These are phyloP conservation scores for Anguilla obscura DNA, from an alignment of 2,797 vertebrate genomes.

Conservation along the genomic window DNA sequence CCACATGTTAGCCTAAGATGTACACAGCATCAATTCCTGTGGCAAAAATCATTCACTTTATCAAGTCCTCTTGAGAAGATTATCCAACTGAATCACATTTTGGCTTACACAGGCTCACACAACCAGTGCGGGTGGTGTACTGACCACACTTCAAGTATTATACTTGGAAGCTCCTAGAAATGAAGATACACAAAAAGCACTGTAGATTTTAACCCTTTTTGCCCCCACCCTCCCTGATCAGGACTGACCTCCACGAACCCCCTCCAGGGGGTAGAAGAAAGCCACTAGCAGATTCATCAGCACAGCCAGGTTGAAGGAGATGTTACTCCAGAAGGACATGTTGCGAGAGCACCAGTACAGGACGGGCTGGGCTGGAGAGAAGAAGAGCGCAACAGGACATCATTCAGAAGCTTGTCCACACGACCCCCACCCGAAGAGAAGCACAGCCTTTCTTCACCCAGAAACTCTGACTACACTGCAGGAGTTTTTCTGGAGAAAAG, in stretches of 20 bases:
- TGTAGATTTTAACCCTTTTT: background rate
- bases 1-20: background rate
- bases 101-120: background rate
- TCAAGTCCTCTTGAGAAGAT: background rate
- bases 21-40: background rate
- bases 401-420: background rate
- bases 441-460: background rate
- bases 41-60: background rate
- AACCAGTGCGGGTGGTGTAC: background rate
- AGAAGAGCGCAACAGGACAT: background rate
- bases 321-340: slow-evolving; percentile 99
- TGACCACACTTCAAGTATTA: background rate
- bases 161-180: background rate
- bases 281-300: slow-evolving; percentile 98
- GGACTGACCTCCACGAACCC: slow-evolving; percentile 85
- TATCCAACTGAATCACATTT: background rate
- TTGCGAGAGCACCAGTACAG: slow-evolving; percentile 98
- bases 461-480: background rate
- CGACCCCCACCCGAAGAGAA: background rate
- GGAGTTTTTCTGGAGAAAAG: background rate
- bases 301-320: slow-evolving; percentile 97
- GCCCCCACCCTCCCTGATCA: background rate
- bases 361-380: slow-evolving; percentile 86
- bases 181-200: background rate
- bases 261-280: slow-evolving; percentile 96